Evolutionary conservation across 2,888 invertebrate genomes (phyloP).

Genomic region (Meloe dianella): DNA sequence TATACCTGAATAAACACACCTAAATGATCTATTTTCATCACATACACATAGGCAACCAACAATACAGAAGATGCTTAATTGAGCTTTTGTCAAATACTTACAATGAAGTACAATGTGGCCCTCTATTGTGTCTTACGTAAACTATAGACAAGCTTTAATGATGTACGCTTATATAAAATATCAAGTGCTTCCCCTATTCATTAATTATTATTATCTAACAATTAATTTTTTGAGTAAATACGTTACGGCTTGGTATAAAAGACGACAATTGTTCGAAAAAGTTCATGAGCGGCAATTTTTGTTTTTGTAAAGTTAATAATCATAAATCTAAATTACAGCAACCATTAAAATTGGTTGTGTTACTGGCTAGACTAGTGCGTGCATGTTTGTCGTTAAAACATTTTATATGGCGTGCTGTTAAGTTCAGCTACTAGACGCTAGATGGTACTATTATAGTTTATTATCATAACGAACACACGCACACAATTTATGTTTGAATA

Average conservation of each 20-base stretch:
- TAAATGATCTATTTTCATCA: neutral
- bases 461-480: no score
- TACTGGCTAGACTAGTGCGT: constrained; percentile 35
- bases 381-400: constrained; percentile 37
- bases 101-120: constrained; percentile 5
- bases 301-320: no score
- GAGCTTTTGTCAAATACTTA: neutral
- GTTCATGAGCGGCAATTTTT: no score
- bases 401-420: constrained; percentile 41
- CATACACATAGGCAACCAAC: neutral
- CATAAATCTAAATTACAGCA: constrained; percentile 31
- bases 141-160: constrained; percentile 14
- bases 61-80: neutral
- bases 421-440: constrained; percentile 55
- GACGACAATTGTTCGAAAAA: no score
- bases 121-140: neutral
- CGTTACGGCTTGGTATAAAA: no score
- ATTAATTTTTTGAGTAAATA: no score
- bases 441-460: constrained; percentile 48
- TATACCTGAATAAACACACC: no score
- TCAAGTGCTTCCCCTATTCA: no score
- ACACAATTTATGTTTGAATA: neutral
- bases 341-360: constrained; percentile 42
- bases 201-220: no score
- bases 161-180: neutral